These are phyloP conservation scores for Pangasius sanitwongsei DNA, from an alignment of 2,797 vertebrate genomes.

Conservation along the genomic window DNA sequence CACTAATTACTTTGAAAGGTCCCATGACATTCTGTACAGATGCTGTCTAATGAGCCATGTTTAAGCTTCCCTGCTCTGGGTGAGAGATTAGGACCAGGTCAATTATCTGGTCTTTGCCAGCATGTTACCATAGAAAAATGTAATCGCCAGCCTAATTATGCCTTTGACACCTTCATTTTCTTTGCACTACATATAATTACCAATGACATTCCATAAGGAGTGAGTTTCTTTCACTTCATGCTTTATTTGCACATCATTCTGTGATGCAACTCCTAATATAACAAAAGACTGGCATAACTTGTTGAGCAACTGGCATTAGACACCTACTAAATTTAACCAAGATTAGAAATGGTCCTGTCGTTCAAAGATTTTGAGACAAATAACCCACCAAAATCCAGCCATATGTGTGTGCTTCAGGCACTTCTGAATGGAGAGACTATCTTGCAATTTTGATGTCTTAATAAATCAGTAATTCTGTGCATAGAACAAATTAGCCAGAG, in stretches of 20 bases:
- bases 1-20: slow-evolving; percentile 20
- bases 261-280: slow-evolving; percentile 3
- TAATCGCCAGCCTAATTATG: slow-evolving; percentile 14
- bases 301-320: slow-evolving; percentile 29
- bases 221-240: not conserved
- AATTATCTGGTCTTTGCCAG: slow-evolving; percentile 27
- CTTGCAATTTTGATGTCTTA: slow-evolving; percentile 24
- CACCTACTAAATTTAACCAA: slow-evolving; percentile 21
- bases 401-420: slow-evolving; percentile 22
- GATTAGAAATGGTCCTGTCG: not conserved
- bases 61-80: slow-evolving; percentile 39
- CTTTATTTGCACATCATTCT: not conserved
- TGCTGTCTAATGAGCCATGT: slow-evolving; percentile 15
- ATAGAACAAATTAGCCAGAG: slow-evolving; percentile 58
- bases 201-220: not conserved
- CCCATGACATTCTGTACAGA: not conserved
- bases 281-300: slow-evolving; percentile 21
- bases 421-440: not conserved
- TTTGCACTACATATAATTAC: not conserved
- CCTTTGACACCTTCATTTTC: slow-evolving; percentile 10
- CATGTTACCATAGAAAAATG: slow-evolving; percentile 26
- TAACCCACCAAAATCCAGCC: slow-evolving; percentile 5
- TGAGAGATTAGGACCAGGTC: slow-evolving; percentile 39
- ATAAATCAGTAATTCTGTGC: slow-evolving; percentile 41
- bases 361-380: slow-evolving; percentile 30